These are phyloP conservation scores for Pogonomyrmex barbatus DNA, from an alignment of 1,140 invertebrate genomes.

Conservation along the genomic window DNA sequence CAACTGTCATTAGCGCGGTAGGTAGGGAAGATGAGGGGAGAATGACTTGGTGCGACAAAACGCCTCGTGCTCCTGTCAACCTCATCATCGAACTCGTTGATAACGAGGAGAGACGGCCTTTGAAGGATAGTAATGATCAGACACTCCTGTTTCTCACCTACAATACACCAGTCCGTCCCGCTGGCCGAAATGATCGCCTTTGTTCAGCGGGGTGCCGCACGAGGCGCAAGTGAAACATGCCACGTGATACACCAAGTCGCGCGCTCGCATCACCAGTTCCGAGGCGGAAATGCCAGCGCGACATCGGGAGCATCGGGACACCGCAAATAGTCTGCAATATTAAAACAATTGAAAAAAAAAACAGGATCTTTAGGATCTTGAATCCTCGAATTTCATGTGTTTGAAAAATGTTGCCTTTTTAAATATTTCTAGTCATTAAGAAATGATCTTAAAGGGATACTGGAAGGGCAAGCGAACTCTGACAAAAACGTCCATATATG, in stretches of 20 bases:
- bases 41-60: conserved; percentile 61
- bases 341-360: not conserved
- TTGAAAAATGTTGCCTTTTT: not conserved
- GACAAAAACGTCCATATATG: too few relatives aligned
- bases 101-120: conserved; percentile 76
- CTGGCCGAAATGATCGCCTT: conserved; percentile 96
- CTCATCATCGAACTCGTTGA: conserved; percentile 78
- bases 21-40: not conserved
- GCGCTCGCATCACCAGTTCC: conserved; percentile 96
- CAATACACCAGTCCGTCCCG: conserved; percentile 92
- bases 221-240: conserved; percentile 96
- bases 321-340: conserved; percentile 90
- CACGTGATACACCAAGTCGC: conserved; percentile 95
- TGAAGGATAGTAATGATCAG: conserved; percentile 72
- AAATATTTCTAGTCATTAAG: not conserved
- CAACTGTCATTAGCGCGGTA: conserved; percentile 30
- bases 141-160: conserved; percentile 85
- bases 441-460: not conserved
- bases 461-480: too few relatives aligned
- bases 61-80: conserved; percentile 72
- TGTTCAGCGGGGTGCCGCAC: conserved; percentile 92
- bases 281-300: conserved; percentile 94
- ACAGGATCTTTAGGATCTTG: not conserved
- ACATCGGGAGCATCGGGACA: conserved; percentile 94
- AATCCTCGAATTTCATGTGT: not conserved